Evolutionary conservation across 2,888 invertebrate genomes (phyloP), one percentile per base, ranked within the genome.

Genomic region (Linyphia triangularis): DNA sequence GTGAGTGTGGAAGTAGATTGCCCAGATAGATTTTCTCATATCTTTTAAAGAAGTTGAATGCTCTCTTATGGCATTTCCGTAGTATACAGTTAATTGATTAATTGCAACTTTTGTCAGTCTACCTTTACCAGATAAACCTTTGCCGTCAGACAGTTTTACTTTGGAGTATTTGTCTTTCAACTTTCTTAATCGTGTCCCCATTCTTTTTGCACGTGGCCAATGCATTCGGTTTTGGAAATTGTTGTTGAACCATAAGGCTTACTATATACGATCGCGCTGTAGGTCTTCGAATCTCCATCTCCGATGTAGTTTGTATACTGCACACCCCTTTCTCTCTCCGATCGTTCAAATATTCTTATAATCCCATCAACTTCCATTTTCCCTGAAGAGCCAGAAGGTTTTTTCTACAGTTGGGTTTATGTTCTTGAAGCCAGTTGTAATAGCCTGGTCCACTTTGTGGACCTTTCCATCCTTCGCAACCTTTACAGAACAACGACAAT

Each of bases 251-350:
- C 30, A 67, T 67, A 67, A 2, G 67, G 30, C 9, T n/a, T 5
- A 10, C 4, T 2, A 10, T 67, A 28, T 30, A 9, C 6, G 13
- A 67, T 28, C 4, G 30, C 28, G 10, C 3, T 7, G 5, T 30
- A 67, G n/a, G 67, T 67, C 30, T 67, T 67, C 6, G 30, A 67
- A 16, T 67, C 67, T n/a, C 67, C 67, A 67, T 67, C 67, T 13
- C 67, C 67, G n/a, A 67, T 67, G 10, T 67, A 67, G 6, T 67
- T 19, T 33, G 16, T 19, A 33, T 67, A 67, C 4, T 5, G 10
- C 16, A 67, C 24, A 16, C 67, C 33, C n/a, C 33, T 10, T 19
- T 30, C 9, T 3, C 16, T 0, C 19, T 67, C 67, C 28, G 33
- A 67, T 19, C 67, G 28, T 16, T 30, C 5, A n/a, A 67, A 67